A percentile compares a stretch with the other conserved stretches of the same genome.
phyloP scores from a whole-genome alignment of 2,113 vertebrate genomes.

The Gracilinanus agilis region DNA sequence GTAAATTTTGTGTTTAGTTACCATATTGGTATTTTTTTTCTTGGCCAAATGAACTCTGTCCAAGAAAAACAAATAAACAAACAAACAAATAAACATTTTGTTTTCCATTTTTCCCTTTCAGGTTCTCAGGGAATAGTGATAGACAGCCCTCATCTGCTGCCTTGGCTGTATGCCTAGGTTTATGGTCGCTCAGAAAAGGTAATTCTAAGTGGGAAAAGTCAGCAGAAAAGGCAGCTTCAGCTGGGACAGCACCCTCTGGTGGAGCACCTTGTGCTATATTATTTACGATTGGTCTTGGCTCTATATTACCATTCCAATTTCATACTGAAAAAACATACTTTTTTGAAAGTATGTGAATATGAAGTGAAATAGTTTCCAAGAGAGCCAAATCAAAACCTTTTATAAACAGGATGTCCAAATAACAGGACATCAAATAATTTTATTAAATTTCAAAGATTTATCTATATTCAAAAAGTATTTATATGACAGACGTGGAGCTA shows the following conservation, averaged over 20 bases:
- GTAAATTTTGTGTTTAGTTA: slow-evolving; percentile 28
- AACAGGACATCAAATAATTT: not conserved
- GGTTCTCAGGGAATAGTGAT: not conserved
- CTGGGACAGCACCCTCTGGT: not conserved
- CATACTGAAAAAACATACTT: not conserved
- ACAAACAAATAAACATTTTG: not conserved
- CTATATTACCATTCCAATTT: not conserved
- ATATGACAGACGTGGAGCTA: not conserved
- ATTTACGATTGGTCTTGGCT: not conserved
- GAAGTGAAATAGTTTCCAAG: slow-evolving; percentile 11
- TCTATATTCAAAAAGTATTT: not conserved
- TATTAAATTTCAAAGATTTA: not conserved
- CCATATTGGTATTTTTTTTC: not conserved
- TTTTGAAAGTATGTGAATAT: not conserved
- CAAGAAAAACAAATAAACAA: not conserved
- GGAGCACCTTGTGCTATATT: not conserved
- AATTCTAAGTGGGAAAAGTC: slow-evolving; percentile 28
- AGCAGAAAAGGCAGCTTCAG: slow-evolving; percentile 13
- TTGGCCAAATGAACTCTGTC: not conserved
- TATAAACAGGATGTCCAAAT: not conserved
- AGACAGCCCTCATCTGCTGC: not conserved
- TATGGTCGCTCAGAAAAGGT: slow-evolving; percentile 14
- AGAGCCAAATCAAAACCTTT: not conserved
- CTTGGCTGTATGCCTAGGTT: not conserved
- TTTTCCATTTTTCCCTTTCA: not conserved